Evolutionary conservation across 2,888 invertebrate genomes (phyloP).

Genomic region (Agriopis leucophaearia): DNA sequence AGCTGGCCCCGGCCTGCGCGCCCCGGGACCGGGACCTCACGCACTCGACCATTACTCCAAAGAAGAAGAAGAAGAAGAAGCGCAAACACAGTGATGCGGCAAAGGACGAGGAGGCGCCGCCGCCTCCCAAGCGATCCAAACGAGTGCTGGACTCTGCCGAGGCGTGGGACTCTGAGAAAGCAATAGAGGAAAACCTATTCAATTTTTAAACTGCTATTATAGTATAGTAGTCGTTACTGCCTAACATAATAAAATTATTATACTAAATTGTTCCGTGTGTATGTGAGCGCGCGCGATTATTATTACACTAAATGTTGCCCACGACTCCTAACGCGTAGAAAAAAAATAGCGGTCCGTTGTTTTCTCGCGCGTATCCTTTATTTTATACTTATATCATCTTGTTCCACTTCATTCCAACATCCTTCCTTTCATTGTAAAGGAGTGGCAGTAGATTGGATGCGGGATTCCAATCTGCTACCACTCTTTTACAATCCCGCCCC

Average conservation of each 20-base stretch:
- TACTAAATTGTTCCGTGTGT: too few relatives aligned
- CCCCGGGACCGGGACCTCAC: slow-evolving; percentile 1
- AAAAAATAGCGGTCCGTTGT: too few relatives aligned
- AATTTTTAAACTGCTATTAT: slow-evolving; percentile 58
- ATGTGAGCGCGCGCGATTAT: too few relatives aligned
- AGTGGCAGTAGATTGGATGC: too few relatives aligned
- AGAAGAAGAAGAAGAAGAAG: slow-evolving; percentile 31
- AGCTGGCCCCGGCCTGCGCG: not conserved
- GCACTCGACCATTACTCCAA: not conserved
- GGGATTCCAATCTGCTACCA: too few relatives aligned
- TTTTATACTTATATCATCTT: too few relatives aligned
- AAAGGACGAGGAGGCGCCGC: not conserved
- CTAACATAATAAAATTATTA: not conserved
- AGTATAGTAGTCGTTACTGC: not conserved
- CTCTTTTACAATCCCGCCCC: too few relatives aligned
- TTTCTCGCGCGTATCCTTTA: too few relatives aligned
- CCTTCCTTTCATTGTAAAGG: too few relatives aligned
- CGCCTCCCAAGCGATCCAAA: slow-evolving; percentile 7
- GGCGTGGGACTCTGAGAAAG: slow-evolving; percentile 75
- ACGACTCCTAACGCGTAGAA: too few relatives aligned
- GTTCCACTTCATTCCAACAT: too few relatives aligned
- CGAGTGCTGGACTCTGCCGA: slow-evolving; percentile 48
- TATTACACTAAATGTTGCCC: too few relatives aligned
- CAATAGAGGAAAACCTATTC: slow-evolving; percentile 77
- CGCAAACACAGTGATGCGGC: slow-evolving; percentile 12